Evolutionary conservation across 2,113 vertebrate genomes (phyloP).

Genomic region (Thomomys bottae): DNA sequence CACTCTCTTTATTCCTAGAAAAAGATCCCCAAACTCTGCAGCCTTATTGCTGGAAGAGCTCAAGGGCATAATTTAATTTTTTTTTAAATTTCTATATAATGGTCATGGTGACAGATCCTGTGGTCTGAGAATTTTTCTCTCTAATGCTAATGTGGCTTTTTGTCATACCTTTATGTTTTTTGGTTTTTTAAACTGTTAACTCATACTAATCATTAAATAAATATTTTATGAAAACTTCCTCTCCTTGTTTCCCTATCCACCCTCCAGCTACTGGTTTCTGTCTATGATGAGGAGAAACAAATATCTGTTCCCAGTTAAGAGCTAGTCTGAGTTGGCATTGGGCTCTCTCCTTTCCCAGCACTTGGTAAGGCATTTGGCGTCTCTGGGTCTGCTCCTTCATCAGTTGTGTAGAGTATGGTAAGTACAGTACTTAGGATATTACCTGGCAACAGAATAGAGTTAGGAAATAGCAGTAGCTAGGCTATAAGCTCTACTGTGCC

Average conservation of each 20-base stretch:
- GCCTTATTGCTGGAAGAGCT: not conserved
- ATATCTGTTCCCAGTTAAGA: not conserved
- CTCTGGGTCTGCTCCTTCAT: not conserved
- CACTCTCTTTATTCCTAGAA: conserved; percentile 10
- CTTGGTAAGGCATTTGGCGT: not conserved
- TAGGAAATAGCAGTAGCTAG: not conserved
- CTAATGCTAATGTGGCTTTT: not conserved
- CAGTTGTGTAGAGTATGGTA: not conserved
- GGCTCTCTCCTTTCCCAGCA: not conserved
- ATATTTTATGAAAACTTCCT: not conserved
- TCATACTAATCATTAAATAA: not conserved
- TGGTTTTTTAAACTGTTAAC: not conserved
- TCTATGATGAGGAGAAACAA: not conserved
- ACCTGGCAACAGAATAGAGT: conserved; percentile 7
- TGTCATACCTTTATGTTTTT: not conserved
- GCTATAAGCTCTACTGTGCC: conserved; percentile 28
- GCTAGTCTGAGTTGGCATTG: not conserved
- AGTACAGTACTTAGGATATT: not conserved
- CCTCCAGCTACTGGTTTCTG: not conserved
- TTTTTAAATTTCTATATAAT: not conserved
- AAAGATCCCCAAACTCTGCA: not conserved
- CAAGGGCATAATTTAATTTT: no score
- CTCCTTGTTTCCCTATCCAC: not conserved
- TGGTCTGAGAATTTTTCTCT: not conserved
- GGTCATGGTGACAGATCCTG: not conserved